Evolutionary conservation across 2,888 invertebrate species (phyloP).

Genomic region (Cheilosia vernalis): DNA sequence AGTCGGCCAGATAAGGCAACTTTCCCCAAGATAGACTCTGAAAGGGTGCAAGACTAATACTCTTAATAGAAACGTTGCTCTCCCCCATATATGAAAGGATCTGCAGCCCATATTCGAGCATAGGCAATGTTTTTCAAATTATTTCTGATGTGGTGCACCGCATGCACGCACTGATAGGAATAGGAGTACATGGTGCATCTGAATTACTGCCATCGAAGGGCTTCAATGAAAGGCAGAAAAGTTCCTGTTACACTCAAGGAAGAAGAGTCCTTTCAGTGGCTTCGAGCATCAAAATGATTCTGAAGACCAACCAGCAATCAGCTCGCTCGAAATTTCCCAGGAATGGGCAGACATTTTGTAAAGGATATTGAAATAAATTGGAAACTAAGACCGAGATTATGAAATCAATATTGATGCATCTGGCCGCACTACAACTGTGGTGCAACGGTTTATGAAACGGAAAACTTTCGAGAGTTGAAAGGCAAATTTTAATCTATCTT

Average conservation of each 20-base stretch:
- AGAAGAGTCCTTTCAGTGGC: not conserved
- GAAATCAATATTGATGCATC: not conserved
- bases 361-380: not conserved
- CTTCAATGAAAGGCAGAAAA: slow-evolving; percentile 3
- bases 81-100: not conserved
- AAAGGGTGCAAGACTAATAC: not conserved
- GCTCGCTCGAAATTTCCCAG: not conserved
- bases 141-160: not conserved
- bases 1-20: slow-evolving; percentile 17
- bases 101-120: not conserved
- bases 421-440: not conserved
- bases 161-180: not conserved
- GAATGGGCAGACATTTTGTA: not conserved
- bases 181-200: not conserved
- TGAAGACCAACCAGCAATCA: not conserved
- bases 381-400: not conserved
- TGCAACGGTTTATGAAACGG: not conserved
- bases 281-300: slow-evolving; percentile 3
- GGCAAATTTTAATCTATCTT: not conserved
- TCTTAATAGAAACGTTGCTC: not conserved
- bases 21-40: slow-evolving; percentile 13
- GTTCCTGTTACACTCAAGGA: slow-evolving; percentile 2
- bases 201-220: slow-evolving; percentile 19
- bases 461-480: not conserved
- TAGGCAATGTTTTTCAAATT: slow-evolving; percentile 12